phyloP scores from a whole-genome alignment of 1,140 invertebrate species.

The Trypoxylus dichotomus region DNA sequence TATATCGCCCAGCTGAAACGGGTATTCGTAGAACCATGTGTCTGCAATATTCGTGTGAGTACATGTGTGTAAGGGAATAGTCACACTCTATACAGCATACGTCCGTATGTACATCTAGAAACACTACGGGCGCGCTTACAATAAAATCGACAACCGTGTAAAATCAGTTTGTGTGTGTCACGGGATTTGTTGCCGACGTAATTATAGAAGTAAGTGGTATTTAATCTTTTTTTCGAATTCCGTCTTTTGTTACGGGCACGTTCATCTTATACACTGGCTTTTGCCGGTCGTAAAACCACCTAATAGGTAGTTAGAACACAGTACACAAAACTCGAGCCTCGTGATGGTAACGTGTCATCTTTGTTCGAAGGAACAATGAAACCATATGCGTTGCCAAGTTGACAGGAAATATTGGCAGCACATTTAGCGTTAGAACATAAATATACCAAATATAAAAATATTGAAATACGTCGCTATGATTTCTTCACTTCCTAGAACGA shows the following conservation, averaged over 20 bases:
- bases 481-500: too few species aligned
- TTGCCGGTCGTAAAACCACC: not conserved
- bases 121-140: not conserved
- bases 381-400: not conserved
- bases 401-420: too few species aligned
- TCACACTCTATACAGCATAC: not conserved
- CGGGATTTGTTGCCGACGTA: conserved; percentile 3
- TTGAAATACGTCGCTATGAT: too few species aligned
- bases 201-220: conserved; percentile 17
- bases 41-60: not conserved
- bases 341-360: not conserved
- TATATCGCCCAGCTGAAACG: not conserved
- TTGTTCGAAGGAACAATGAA: not conserved
- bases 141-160: conserved; percentile 9
- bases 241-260: conserved; percentile 15
- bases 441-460: too few species aligned
- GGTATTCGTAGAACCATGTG: not conserved
- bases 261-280: not conserved
- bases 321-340: not conserved
- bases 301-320: not conserved
- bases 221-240: not conserved
- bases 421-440: too few species aligned
- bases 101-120: not conserved
- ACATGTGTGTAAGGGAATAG: too few species aligned
- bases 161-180: not conserved